phyloP scores from a whole-genome alignment of 2,113 vertebrate genomes.

The Corvus hawaiiensis region DNA sequence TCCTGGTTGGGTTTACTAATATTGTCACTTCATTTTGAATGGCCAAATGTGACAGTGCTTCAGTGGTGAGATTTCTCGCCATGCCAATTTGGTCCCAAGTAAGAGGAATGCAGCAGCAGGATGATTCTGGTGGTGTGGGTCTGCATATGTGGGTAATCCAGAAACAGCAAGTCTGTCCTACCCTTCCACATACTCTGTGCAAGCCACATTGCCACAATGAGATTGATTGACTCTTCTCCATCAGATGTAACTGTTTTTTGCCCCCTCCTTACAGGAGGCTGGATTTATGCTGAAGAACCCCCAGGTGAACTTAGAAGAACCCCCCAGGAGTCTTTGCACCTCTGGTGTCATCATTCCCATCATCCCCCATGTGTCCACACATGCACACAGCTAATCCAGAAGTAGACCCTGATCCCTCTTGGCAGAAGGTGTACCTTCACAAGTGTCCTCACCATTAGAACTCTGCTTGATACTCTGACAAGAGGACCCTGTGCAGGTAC shows the following conservation, averaged over 20 bases:
- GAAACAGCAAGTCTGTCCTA: not conserved
- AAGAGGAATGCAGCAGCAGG: not conserved
- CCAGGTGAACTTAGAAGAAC: not conserved
- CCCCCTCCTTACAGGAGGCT: not conserved
- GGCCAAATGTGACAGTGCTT: not conserved
- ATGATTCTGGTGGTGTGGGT: not conserved
- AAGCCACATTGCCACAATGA: not conserved
- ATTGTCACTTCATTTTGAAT: not conserved
- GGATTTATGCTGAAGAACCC: not conserved
- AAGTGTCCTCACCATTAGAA: not conserved
- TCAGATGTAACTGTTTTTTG: rapidly evolving
- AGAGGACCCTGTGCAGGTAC: not conserved
- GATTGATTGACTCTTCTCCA: not conserved
- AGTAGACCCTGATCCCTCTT: not conserved
- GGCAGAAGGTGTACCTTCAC: not conserved
- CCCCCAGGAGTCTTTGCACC: not conserved
- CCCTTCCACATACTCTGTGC: not conserved
- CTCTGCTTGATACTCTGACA: not conserved
- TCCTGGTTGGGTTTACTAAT: not conserved
- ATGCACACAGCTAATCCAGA: rapidly evolving
- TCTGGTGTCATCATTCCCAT: not conserved
- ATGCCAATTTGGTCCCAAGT: not conserved
- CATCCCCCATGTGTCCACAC: not conserved
- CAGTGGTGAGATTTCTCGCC: not conserved
- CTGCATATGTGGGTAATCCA: not conserved